phyloP scores from a whole-genome alignment of 2,888 invertebrate genomes.

The Gryllus longicercus region DNA sequence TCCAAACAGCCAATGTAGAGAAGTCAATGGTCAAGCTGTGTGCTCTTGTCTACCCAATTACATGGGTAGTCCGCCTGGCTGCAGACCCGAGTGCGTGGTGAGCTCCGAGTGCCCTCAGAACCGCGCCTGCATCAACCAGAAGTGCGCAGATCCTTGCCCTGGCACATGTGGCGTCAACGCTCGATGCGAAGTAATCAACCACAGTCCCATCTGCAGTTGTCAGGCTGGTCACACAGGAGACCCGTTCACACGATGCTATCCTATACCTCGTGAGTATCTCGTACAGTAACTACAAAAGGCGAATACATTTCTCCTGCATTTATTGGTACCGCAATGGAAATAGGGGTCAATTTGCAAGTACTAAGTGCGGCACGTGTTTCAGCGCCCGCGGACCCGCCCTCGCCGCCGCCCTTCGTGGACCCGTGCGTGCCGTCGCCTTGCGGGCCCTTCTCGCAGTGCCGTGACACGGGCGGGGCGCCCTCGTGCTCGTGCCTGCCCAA shows the following conservation, averaged over 20 bases:
- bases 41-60: slow-evolving; percentile 67
- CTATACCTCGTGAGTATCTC: slow-evolving; percentile 47
- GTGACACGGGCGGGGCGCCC: slow-evolving; percentile 58
- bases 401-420: slow-evolving; percentile 43
- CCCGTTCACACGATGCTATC: slow-evolving; percentile 66
- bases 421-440: slow-evolving; percentile 63
- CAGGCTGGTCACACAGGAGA: slow-evolving; percentile 70
- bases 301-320: too few species aligned
- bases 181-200: slow-evolving; percentile 70
- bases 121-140: slow-evolving; percentile 63
- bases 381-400: slow-evolving; percentile 37
- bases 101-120: slow-evolving; percentile 67
- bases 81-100: slow-evolving; percentile 68
- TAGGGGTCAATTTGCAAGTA: too few species aligned
- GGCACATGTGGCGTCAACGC: slow-evolving; percentile 67
- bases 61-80: slow-evolving; percentile 63
- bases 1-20: slow-evolving; percentile 74
- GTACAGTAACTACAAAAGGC: background rate
- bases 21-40: slow-evolving; percentile 64
- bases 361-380: background rate
- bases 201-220: slow-evolving; percentile 75
- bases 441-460: slow-evolving; percentile 67
- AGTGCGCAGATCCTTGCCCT: slow-evolving; percentile 68
- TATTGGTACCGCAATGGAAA: too few species aligned
- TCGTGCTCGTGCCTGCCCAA: slow-evolving; percentile 62